Conservation (phyloP, 2,113 vertebrate genomes). For the Podarcis cretensis region DNA sequence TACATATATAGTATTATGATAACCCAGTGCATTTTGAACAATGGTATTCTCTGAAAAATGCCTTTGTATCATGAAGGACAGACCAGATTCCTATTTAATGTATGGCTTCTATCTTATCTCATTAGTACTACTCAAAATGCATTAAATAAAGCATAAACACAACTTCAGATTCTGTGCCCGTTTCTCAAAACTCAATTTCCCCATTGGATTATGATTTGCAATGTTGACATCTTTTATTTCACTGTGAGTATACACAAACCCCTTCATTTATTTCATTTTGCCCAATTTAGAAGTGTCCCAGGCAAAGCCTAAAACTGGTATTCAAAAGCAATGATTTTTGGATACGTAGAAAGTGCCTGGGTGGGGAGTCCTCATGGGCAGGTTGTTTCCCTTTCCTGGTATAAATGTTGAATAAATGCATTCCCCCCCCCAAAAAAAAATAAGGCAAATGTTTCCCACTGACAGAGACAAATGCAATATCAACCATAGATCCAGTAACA, state of each 20-base stretch:
- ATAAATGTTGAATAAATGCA: not conserved
- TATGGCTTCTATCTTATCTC: not conserved
- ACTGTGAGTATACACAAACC: not conserved
- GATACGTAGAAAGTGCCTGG: not conserved
- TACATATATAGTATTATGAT: not conserved
- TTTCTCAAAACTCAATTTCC: not conserved
- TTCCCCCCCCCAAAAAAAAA: no score
- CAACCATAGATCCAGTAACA: not conserved
- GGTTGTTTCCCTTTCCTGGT: not conserved
- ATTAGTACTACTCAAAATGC: not conserved
- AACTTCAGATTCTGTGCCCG: not conserved
- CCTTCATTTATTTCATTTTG: not conserved
- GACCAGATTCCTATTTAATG: not conserved
- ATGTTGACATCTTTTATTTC: not conserved
- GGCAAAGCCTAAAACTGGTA: not conserved
- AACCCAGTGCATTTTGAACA: not conserved
- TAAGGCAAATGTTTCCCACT: not conserved
- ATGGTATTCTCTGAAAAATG: not conserved
- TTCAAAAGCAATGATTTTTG: not conserved
- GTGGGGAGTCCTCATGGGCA: no score
- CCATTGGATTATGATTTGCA: not conserved
- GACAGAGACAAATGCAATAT: not conserved
- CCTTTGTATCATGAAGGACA: not conserved
- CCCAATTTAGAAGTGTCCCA: not conserved
- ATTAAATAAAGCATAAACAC: not conserved